A percentile compares a stretch with the other conserved stretches of the same genome.
phyloP scores from a whole-genome alignment of 2,797 vertebrate species.

The Mionectes olivaceus region DNA sequence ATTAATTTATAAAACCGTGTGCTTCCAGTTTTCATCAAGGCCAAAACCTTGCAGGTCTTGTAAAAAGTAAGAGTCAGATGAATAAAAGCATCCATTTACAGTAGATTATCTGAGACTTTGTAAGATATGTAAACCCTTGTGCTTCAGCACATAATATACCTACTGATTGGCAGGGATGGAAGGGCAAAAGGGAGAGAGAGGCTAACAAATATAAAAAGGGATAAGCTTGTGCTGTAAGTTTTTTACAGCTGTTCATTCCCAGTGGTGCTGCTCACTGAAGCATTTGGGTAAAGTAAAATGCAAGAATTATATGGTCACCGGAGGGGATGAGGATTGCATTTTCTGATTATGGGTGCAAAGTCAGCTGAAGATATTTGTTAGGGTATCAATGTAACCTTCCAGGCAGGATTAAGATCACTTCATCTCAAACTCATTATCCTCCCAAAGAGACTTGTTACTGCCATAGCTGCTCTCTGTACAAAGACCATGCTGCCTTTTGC shows the following conservation, averaged over 20 bases:
- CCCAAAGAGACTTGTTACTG: neutral
- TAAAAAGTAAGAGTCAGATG: neutral
- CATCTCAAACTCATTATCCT: neutral
- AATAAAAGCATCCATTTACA: constrained; percentile 30
- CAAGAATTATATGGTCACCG: rapidly evolving
- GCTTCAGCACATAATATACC: neutral
- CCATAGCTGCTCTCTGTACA: neutral
- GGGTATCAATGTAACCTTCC: neutral
- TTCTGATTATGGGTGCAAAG: neutral
- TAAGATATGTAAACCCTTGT: neutral
- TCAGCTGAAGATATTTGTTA: neutral
- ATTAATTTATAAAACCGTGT: neutral
- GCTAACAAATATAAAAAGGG: neutral
- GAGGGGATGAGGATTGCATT: neutral
- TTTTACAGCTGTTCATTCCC: neutral
- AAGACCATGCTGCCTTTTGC: neutral
- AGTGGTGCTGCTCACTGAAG: neutral
- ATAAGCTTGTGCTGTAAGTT: neutral
- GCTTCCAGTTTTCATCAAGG: neutral
- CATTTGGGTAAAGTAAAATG: neutral
- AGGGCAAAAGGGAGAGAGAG: neutral
- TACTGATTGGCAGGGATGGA: constrained; percentile 3
- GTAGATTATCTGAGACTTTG: neutral
- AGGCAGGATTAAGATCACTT: neutral
- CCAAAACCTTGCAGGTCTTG: neutral